A percentile compares a stretch with the other conserved stretches of the same genome.
Conservation (phyloP, 2,797 vertebrate genomes). For the Microchirus variegatus region DNA sequence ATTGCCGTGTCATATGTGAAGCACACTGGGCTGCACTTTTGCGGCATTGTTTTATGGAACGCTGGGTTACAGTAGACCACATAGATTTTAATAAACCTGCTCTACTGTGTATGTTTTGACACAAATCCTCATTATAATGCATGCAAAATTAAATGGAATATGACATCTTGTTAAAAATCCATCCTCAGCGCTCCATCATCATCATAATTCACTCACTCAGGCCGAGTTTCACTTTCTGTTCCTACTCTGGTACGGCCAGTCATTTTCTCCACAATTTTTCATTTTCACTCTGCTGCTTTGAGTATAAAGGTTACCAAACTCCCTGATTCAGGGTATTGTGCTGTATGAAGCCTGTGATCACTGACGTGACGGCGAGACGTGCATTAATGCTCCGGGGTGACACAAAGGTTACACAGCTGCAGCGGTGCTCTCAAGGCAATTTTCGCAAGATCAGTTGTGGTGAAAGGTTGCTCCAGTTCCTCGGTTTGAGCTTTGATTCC, state of each 20-base stretch:
- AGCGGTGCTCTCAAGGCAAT: background rate
- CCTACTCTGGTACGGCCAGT: background rate
- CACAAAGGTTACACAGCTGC: constrained; percentile 4
- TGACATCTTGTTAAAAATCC: constrained; percentile 11
- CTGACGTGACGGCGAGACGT: background rate
- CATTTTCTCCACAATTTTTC: constrained; percentile 4
- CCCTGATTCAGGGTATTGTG: background rate
- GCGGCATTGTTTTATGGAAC: constrained; percentile 74
- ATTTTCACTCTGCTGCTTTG: constrained; percentile 1
- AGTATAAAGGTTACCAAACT: background rate
- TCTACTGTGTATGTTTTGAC: background rate
- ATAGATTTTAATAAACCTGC: constrained; percentile 68
- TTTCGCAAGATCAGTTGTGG: background rate
- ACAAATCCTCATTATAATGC: constrained; percentile 6
- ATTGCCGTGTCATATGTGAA: constrained; percentile 74
- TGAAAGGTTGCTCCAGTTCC: constrained; percentile 1
- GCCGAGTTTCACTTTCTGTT: constrained; percentile 17
- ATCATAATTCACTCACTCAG: background rate
- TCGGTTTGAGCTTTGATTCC: constrained; percentile 32
- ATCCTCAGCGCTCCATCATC: background rate
- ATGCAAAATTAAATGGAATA: constrained; percentile 20
- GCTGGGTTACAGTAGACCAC: constrained; percentile 67
- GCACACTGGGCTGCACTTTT: constrained; percentile 59
- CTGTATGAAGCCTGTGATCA: background rate
- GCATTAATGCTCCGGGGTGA: constrained; percentile 3